These are phyloP conservation scores for Masticophis lateralis DNA, from an alignment of 2,797 vertebrate genomes.

Conservation along the genomic window DNA sequence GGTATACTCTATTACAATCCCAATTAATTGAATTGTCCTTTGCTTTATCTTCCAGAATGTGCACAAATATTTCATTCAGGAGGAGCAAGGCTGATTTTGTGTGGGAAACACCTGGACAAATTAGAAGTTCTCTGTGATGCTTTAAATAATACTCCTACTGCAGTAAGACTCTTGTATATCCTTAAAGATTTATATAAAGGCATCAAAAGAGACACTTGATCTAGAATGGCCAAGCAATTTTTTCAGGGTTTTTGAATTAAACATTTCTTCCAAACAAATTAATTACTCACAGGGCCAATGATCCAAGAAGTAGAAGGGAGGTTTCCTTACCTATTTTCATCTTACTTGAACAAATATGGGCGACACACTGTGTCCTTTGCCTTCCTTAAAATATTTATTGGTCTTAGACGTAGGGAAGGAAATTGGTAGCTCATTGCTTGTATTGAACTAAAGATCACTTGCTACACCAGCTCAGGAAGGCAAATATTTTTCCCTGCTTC, in stretches of 20 bases:
- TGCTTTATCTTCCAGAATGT: constrained; percentile 76
- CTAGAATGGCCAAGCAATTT: neutral
- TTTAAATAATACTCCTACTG: constrained; percentile 77
- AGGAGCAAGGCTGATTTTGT: constrained; percentile 88
- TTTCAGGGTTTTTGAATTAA: neutral
- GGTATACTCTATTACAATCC: neutral
- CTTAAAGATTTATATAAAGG: neutral
- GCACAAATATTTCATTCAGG: constrained; percentile 85
- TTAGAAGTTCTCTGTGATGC: constrained; percentile 84
- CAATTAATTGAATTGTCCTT: neutral
- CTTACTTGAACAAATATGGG: neutral
- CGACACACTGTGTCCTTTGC: neutral
- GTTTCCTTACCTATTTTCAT: neutral
- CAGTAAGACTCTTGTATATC: constrained; percentile 68
- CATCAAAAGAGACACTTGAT: neutral
- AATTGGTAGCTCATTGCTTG: neutral
- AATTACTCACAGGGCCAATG: neutral
- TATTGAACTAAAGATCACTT: too few relatives aligned
- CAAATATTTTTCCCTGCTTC: neutral
- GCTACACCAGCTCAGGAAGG: neutral
- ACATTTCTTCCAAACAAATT: neutral
- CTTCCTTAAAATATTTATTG: neutral
- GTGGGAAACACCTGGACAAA: constrained; percentile 88
- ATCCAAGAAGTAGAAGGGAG: neutral
- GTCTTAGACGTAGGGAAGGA: too few relatives aligned